These are phyloP conservation scores for Rhadinocentrus ornatus DNA, from an alignment of 2,797 vertebrate genomes.

Conservation along the genomic window DNA sequence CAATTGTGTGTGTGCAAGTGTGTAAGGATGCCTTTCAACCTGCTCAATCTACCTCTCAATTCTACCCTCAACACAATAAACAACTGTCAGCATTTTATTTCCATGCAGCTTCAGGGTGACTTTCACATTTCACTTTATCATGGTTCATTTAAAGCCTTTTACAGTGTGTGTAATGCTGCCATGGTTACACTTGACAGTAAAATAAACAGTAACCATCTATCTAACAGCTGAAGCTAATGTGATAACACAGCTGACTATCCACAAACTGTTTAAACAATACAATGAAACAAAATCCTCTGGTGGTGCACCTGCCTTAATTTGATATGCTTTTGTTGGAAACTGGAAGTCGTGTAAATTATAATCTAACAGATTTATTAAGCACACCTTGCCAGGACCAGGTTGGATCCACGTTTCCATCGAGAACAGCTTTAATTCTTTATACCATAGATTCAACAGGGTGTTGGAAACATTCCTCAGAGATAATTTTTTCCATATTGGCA, in stretches of 20 bases:
- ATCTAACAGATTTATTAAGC: neutral
- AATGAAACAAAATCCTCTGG: neutral
- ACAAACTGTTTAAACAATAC: neutral
- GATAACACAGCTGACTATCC: slow-evolving; percentile 7
- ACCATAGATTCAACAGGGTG: too few species aligned
- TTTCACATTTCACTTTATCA: slow-evolving; percentile 45
- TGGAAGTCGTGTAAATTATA: neutral
- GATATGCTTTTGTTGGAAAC: neutral
- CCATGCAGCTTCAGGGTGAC: slow-evolving; percentile 55
- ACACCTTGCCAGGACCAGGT: too few species aligned
- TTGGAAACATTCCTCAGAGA: too few species aligned
- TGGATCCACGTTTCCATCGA: too few species aligned
- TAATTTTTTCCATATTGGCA: slow-evolving; percentile 4
- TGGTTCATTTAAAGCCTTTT: slow-evolving; percentile 4
- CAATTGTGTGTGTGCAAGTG: neutral
- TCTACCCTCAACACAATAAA: slow-evolving; percentile 30
- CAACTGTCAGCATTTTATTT: slow-evolving; percentile 56
- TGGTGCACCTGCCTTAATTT: neutral
- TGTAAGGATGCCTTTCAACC: slow-evolving; percentile 8
- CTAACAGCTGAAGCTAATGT: slow-evolving; percentile 1
- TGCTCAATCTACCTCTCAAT: neutral
- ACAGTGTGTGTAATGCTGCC: neutral
- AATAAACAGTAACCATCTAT: neutral
- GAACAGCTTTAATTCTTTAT: too few species aligned
- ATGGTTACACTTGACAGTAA: slow-evolving; percentile 12